phyloP scores from a whole-genome alignment of 2,797 vertebrate genomes.

The Takifugu ocellatus region DNA sequence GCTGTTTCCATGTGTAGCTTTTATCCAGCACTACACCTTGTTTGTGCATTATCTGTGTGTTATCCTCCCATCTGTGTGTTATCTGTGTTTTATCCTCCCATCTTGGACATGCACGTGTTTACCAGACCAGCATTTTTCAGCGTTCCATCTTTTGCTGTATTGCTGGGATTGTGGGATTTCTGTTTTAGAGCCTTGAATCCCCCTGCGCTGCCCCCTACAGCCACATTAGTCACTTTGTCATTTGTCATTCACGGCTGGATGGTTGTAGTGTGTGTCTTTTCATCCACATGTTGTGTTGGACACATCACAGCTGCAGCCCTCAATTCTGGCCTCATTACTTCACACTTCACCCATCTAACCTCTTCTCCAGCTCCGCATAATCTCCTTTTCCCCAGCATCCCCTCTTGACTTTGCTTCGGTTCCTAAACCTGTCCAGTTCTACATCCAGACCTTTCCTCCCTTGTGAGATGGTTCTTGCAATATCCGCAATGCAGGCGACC shows the following conservation, averaged over 20 bases:
- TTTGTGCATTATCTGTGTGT: no score
- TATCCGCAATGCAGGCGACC: background rate
- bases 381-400: slow-evolving; percentile 14
- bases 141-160: slow-evolving; percentile 10
- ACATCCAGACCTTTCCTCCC: background rate
- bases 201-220: slow-evolving; percentile 45
- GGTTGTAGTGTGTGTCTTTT: slow-evolving; percentile 16
- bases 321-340: slow-evolving; percentile 60
- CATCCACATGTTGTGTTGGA: slow-evolving; percentile 41
- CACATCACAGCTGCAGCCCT: slow-evolving; percentile 55
- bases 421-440: slow-evolving; percentile 1
- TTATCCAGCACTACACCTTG: no score
- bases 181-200: slow-evolving; percentile 41
- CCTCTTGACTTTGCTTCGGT: slow-evolving; percentile 3
- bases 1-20: no score
- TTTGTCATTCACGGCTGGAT: slow-evolving; percentile 61
- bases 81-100: background rate
- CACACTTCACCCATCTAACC: slow-evolving; percentile 51
- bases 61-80: background rate
- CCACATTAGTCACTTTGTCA: slow-evolving; percentile 67
- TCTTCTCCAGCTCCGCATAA: slow-evolving; percentile 33
- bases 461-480: background rate
- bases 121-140: background rate
- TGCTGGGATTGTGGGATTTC: slow-evolving; percentile 22
- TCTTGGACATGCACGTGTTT: background rate